phyloP scores from a whole-genome alignment of 2,888 invertebrate species.

The Malachius bipustulatus region DNA sequence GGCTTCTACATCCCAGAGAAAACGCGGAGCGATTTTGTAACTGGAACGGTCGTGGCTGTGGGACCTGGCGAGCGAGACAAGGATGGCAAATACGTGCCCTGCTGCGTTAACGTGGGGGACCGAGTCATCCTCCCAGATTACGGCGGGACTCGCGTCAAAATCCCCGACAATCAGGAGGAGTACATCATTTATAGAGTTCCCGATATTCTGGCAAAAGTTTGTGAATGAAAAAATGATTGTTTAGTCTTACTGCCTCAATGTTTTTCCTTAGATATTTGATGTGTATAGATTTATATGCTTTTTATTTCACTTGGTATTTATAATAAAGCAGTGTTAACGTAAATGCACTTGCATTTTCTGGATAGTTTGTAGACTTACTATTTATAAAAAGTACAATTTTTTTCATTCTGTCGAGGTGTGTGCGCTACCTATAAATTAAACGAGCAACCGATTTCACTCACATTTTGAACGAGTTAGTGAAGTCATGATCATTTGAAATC shows the following conservation, averaged over 20 bases:
- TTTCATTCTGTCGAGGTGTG: too few species aligned
- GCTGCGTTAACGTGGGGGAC: conserved; percentile 78
- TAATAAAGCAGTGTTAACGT: too few species aligned
- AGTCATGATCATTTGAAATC: too few species aligned
- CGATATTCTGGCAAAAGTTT: conserved; percentile 86
- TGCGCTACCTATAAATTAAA: too few species aligned
- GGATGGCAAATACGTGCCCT: conserved; percentile 65
- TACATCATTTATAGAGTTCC: conserved; percentile 84
- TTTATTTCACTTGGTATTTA: too few species aligned
- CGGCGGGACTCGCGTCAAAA: conserved; percentile 86
- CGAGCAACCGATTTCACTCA: too few species aligned
- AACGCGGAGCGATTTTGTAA: conserved; percentile 15
- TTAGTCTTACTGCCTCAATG: neutral
- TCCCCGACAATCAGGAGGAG: conserved; percentile 76
- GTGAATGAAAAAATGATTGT: conserved; percentile 30
- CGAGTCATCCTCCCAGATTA: conserved; percentile 90
- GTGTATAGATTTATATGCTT: too few species aligned
- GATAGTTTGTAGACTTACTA: too few species aligned
- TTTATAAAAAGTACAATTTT: too few species aligned
- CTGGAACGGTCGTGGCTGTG: conserved; percentile 26
- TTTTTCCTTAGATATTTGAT: neutral
- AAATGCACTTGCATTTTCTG: too few species aligned
- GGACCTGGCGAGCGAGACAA: conserved; percentile 23
- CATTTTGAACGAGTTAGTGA: too few species aligned
- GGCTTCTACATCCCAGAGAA: conserved; percentile 26